These are phyloP conservation scores for Pterophyllum scalare DNA, from an alignment of 2,113 vertebrate genomes.

Conservation along the genomic window DNA sequence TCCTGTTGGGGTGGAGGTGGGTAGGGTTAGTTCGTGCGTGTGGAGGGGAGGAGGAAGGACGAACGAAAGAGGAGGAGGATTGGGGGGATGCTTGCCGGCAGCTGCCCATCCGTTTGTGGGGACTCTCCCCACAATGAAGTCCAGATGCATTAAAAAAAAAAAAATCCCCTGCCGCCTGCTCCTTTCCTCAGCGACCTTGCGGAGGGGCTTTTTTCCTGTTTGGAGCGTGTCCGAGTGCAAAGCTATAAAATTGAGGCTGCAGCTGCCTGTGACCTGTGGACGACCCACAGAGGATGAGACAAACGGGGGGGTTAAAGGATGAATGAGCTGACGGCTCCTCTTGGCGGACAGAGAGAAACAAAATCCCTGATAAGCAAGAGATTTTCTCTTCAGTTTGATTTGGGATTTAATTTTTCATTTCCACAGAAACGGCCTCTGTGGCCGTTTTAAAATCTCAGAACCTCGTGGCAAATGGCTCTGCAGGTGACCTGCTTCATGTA, in stretches of 20 bases:
- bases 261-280: constrained; percentile 69
- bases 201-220: constrained; percentile 11
- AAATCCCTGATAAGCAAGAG: constrained; percentile 6
- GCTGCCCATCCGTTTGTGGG: constrained; percentile 76
- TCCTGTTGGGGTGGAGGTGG: constrained; percentile 77
- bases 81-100: constrained; percentile 61
- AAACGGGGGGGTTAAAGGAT: constrained; percentile 39
- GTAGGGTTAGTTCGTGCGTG: constrained; percentile 54
- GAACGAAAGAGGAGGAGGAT: constrained; percentile 25
- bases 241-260: constrained; percentile 61
- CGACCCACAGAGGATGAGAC: constrained; percentile 66
- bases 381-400: constrained; percentile 25
- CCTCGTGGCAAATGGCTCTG: neutral
- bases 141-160: constrained; percentile 78
- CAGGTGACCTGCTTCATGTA: constrained; percentile 26
- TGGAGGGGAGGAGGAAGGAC: constrained; percentile 23
- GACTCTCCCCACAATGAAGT: constrained; percentile 82
- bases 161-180: constrained; percentile 45
- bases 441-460: constrained; percentile 5
- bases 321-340: constrained; percentile 2
- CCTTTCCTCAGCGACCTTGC: constrained; percentile 53
- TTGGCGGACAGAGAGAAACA: neutral
- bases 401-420: constrained; percentile 17
- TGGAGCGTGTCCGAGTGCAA: constrained; percentile 54
- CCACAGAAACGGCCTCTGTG: neutral